These are phyloP conservation scores for Mythimna albipuncta DNA, from an alignment of 2,888 invertebrate genomes.

Conservation along the genomic window DNA sequence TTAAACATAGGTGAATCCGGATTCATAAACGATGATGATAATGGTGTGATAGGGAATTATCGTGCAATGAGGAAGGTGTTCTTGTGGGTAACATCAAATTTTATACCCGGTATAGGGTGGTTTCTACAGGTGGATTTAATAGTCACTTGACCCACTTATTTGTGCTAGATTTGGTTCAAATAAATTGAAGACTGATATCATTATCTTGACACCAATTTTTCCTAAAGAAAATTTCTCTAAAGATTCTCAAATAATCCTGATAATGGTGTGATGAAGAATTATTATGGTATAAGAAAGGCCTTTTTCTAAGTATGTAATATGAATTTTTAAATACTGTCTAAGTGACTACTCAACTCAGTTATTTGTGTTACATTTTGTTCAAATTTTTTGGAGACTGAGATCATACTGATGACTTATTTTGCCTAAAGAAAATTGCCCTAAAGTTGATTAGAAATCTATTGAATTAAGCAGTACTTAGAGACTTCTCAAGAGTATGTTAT, in stretches of 20 bases:
- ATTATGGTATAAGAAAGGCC: neutral
- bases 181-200: neutral
- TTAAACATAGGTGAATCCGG: neutral
- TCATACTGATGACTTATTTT: neutral
- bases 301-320: constrained; percentile 2
- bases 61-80: constrained; percentile 1
- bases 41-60: neutral
- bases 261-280: neutral
- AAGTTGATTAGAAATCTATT: neutral
- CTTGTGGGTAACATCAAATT: constrained; percentile 17
- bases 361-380: too few species aligned
- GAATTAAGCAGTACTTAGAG: neutral
- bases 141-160: too few species aligned
- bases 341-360: too few species aligned
- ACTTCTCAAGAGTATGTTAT: neutral
- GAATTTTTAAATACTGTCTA: neutral
- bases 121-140: too few species aligned
- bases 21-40: neutral
- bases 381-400: too few species aligned
- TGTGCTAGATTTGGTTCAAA: too few species aligned
- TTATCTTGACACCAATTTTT: too few species aligned
- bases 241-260: neutral
- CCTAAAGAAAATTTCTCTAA: too few species aligned
- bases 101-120: neutral
- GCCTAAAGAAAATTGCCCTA: too few species aligned